Evolutionary conservation across 2,888 invertebrate genomes (phyloP), one percentile per base, ranked within the genome.

Genomic region (Anaspis maculata): DNA sequence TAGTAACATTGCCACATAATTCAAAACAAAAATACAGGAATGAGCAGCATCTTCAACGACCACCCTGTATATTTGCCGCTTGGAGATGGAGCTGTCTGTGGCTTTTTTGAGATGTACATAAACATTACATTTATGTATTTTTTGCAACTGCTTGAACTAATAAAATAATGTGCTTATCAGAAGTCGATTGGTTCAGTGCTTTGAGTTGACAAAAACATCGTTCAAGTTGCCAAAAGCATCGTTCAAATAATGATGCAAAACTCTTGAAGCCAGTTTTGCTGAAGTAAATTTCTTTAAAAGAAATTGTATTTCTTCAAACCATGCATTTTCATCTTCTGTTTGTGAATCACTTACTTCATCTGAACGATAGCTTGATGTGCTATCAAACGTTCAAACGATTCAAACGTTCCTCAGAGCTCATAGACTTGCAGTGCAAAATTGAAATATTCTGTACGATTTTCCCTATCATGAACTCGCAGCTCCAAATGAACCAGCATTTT

Each of bases 361-460:
- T n/a, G n/a, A n/a, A 19, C 28, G 2, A 22, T 34, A 22, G 9
- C 23, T n/a, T 10, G 19, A 3, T n/a, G 14, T 12, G 26, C 29
- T 31, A 7, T 13, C n/a, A n/a, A n/a, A n/a, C n/a, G n/a, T n/a
- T n/a, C n/a, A n/a, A n/a, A n/a, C n/a, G 10, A 15, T 30, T 12
- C 12, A 13, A 7, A 10, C 23, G 3, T 2, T 2, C 9, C 13
- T 30, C 24, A 10, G 21, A 6, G 2, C 13, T 24, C 6, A 13
- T 9, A 27, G 16, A 13, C 7, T 22, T 27, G 11, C 35, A 42
- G 22, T 44, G 35, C 6, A 46, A 34, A 12, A 46, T 38, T 13
- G 36, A 29, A 32, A 47, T 39, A 27, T 45, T n/a, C 32, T 45
- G 38, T 30, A 25, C 45, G 45, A 32, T 46, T 48, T 9, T 42